phyloP scores from a whole-genome alignment of 2,113 vertebrate species.

The Uropsilus gracilis region DNA sequence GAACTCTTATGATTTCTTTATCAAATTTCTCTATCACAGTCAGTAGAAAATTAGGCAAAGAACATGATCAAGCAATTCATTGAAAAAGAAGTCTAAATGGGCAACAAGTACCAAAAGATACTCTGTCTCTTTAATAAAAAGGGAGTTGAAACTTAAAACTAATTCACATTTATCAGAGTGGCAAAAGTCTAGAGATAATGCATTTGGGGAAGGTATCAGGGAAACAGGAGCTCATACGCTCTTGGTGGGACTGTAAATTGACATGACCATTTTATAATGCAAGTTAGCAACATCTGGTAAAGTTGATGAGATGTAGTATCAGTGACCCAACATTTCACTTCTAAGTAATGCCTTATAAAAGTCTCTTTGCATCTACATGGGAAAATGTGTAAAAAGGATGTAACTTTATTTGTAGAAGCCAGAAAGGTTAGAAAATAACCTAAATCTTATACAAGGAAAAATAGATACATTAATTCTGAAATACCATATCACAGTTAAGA shows the following conservation, averaged over 20 bases:
- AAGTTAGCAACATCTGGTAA: not conserved
- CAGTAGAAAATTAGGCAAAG: not conserved
- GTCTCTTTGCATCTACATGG: not conserved
- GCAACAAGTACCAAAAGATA: not conserved
- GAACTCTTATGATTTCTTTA: not conserved
- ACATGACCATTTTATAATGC: not conserved
- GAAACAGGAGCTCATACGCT: not conserved
- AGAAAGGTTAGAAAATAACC: not conserved
- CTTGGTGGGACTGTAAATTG: not conserved
- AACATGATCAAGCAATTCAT: not conserved
- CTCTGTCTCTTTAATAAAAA: not conserved
- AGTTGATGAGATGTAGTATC: not conserved
- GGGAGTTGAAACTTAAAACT: not conserved
- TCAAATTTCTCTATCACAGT: not conserved
- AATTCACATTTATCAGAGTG: not conserved
- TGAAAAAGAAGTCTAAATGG: not conserved
- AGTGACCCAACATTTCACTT: not conserved
- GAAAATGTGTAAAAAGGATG: not conserved
- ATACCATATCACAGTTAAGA: not conserved
- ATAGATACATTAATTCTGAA: not conserved
- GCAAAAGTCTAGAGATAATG: not conserved
- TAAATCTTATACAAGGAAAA: not conserved
- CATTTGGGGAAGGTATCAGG: not conserved
- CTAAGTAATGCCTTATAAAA: not conserved
- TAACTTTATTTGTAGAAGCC: not conserved